A percentile compares a stretch with the other conserved stretches of the same genome.
Conservation (phyloP, 2,888 invertebrate species). For the Hirtodrosophila trivittata region DNA sequence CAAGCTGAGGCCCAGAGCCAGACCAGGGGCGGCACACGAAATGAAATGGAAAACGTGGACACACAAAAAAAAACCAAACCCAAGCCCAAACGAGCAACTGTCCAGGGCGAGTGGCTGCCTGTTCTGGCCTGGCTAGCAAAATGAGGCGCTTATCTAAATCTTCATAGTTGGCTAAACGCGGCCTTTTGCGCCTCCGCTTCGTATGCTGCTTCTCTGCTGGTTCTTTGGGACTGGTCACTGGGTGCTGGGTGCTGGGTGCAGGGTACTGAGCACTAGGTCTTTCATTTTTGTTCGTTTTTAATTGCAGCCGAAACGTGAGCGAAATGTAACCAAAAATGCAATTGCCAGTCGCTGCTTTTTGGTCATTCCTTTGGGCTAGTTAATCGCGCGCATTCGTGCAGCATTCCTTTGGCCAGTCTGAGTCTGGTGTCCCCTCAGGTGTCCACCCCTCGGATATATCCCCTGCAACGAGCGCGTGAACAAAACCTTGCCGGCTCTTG, state of each 20-base stretch:
- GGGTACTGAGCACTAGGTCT: conserved; percentile 15
- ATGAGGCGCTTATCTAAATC: conserved; percentile 83
- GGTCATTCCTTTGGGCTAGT: conserved; percentile 67
- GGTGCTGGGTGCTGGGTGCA: conserved; percentile 10
- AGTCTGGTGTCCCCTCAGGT: conserved; percentile 1
- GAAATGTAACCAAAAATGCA: conserved; percentile 79
- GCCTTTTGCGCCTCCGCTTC: conserved; percentile 77
- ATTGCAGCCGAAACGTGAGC: conserved; percentile 81
- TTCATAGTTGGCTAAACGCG: conserved; percentile 84
- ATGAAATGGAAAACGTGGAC: conserved; percentile 74
- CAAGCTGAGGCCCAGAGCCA: conserved; percentile 11
- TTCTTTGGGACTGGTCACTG: conserved; percentile 9
- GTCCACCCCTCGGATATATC: background rate
- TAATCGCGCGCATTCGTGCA: conserved; percentile 69
- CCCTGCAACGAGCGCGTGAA: conserved; percentile 45
- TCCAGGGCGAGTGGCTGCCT: conserved; percentile 19
- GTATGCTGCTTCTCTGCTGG: conserved; percentile 32
- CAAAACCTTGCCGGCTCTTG: conserved; percentile 51
- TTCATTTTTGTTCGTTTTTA: conserved; percentile 70
- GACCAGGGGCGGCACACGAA: conserved; percentile 41
- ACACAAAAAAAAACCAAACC: conserved; percentile 9
- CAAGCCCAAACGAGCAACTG: conserved; percentile 26
- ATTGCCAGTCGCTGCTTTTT: conserved; percentile 64
- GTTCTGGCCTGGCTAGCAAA: conserved; percentile 61
- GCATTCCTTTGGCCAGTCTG: conserved; percentile 60